Percentiles rank a stretch among this genome's conserved stretches.
These are phyloP conservation scores for Platysternon megacephalum DNA, from an alignment of 2,113 vertebrate genomes.

Conservation along the genomic window DNA sequence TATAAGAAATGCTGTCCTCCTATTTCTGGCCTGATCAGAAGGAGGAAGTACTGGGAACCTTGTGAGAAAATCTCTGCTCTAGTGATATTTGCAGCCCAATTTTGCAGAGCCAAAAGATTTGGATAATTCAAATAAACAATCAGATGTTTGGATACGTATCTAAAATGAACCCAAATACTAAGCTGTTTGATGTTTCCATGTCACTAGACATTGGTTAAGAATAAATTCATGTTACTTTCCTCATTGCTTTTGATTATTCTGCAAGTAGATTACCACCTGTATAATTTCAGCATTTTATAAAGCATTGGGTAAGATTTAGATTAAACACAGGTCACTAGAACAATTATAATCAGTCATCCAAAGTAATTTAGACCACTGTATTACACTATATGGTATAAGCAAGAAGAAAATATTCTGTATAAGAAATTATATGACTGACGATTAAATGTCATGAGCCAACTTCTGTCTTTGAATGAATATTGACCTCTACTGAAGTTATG, in stretches of 20 bases:
- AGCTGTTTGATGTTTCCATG: neutral
- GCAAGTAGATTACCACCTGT: slow-evolving; percentile 62
- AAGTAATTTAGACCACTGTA: neutral
- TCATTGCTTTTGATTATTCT: slow-evolving; percentile 60
- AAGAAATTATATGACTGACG: neutral
- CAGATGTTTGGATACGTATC: neutral
- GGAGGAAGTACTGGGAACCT: neutral
- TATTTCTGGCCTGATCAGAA: neutral
- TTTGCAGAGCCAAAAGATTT: neutral
- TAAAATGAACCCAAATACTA: neutral
- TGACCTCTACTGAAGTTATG: neutral
- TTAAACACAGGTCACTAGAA: neutral
- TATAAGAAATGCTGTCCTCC: neutral
- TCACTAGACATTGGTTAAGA: slow-evolving; percentile 60
- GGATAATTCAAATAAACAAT: neutral
- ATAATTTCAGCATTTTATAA: slow-evolving; percentile 51
- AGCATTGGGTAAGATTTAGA: neutral
- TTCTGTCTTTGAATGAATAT: neutral
- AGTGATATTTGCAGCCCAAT: neutral
- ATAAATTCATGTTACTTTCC: slow-evolving; percentile 56
- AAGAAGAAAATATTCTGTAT: neutral
- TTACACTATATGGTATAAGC: neutral
- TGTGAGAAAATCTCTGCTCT: neutral
- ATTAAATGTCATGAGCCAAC: neutral
- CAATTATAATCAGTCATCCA: neutral